Evolutionary conservation across 2,113 vertebrate genomes (phyloP), one percentile per base, ranked within the genome.

Genomic region (Plectropomus leopardus): DNA sequence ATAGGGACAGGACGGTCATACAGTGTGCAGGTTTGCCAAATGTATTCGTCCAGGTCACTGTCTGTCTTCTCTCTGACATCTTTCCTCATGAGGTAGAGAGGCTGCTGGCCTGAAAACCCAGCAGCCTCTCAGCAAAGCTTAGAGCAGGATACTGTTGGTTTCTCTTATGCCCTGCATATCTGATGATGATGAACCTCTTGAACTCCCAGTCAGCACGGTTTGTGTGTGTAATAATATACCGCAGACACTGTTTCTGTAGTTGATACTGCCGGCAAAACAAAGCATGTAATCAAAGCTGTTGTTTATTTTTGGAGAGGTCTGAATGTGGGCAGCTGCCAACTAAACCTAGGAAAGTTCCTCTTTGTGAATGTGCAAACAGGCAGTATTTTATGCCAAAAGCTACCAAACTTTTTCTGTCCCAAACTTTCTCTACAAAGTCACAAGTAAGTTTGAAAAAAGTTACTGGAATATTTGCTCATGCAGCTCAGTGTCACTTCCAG

Each of bases 81-180:
- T 63, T 66, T 45, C 14, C 48, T 72, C 40, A 23, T n/a, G 28
- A 54, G 30, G 47, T 51, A 30, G 45, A 68, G 63, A 64, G 40
- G 53, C 16, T 14, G 55, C 71, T 83, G 64, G 63, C 67, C 55
- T 76, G n/a, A 30, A 80, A 68, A 80, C 9, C n/a, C n/a, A 53
- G 32, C 40, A 64, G 36, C 42, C n/a, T n/a, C n/a, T n/a, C 14
- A 58, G 8, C 0, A 0, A 30, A 30, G 57, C 36, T 48, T 23
- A 45, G n/a, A 67, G 51, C 28, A 11, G 75, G 26, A 34, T 4
- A 24, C 58, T 66, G 23, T 19, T 19, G 34, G 34, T 28, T 16
- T 36, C 30, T 15, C 66, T 9, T 44, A n/a, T n/a, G n/a, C 26
- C 34, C 16, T 59, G 45, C 26, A 26, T 53, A 55, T 65, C 28